phyloP scores from a whole-genome alignment of 1,140 invertebrate genomes.

The Lordiphosa stackelbergi region DNA sequence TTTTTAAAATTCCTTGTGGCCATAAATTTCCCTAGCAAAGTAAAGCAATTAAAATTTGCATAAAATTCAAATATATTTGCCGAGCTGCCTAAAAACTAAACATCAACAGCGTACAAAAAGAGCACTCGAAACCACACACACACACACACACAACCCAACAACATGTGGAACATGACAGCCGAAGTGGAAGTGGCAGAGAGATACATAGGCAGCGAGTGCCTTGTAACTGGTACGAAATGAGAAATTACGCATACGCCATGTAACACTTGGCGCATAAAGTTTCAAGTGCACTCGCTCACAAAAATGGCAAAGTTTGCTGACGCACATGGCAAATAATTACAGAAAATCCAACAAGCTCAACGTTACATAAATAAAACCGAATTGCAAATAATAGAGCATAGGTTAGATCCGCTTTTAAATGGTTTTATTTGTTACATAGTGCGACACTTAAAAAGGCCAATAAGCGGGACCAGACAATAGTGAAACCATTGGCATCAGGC shows the following conservation, averaged over 20 bases:
- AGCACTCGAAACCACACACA: conserved; percentile 41
- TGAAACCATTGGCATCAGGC: too few relatives aligned
- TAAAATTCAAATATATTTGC: conserved; percentile 60
- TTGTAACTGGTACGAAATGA: conserved; percentile 39
- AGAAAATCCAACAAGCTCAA: background rate
- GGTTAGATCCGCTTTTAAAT: background rate
- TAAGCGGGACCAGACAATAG: too few relatives aligned
- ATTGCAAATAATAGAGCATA: conserved; percentile 13
- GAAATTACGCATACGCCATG: conserved; percentile 65
- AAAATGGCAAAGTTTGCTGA: conserved; percentile 49
- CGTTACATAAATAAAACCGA: conserved; percentile 22
- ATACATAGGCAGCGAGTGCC: conserved; percentile 13
- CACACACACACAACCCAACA: conserved; percentile 11
- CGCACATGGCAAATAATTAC: conserved; percentile 52
- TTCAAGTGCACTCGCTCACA: conserved; percentile 50
- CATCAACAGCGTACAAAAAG: conserved; percentile 36
- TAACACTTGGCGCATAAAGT: conserved; percentile 47
- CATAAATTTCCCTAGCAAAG: conserved; percentile 55
- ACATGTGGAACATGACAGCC: conserved; percentile 60
- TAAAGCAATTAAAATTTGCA: conserved; percentile 73
- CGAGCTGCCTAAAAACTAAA: conserved; percentile 62
- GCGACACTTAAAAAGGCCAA: too few relatives aligned
- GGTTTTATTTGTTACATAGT: too few relatives aligned
- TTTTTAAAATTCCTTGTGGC: conserved; percentile 3
- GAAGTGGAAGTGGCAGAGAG: conserved; percentile 14